phyloP scores from a whole-genome alignment of 2,113 vertebrate species.

The Casuarius casuarius region DNA sequence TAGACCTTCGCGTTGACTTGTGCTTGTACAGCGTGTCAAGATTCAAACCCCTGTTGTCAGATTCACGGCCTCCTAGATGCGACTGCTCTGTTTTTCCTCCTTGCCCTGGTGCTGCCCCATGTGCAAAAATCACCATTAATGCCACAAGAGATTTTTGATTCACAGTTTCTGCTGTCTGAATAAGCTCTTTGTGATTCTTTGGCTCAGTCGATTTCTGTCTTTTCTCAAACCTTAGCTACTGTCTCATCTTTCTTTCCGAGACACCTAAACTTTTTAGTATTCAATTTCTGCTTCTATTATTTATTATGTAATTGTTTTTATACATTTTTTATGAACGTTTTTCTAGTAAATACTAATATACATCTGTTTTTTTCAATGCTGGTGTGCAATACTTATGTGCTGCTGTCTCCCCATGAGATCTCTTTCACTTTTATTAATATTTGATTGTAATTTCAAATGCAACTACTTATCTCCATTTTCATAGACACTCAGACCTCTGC shows the following conservation, averaged over 20 bases:
- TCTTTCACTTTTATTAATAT: not conserved
- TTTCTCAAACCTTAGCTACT: not conserved
- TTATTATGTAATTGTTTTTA: not conserved
- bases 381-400: not conserved
- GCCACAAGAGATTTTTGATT: not conserved
- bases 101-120: too few relatives aligned
- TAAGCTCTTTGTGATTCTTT: not conserved
- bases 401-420: not conserved
- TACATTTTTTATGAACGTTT: not conserved
- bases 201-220: not conserved
- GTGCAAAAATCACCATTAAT: not conserved
- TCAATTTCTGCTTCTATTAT: not conserved
- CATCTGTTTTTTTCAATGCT: not conserved
- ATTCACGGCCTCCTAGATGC: fast-evolving
- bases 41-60: not conserved
- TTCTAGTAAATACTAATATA: not conserved
- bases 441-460: not conserved
- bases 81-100: not conserved
- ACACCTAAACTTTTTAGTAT: not conserved
- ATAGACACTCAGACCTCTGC: not conserved
- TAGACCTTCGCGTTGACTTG: not conserved
- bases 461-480: not conserved
- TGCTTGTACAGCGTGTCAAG: not conserved
- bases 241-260: not conserved
- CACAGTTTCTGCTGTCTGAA: not conserved